Percentiles rank a stretch among this genome's conserved stretches.
Evolutionary conservation across 2,797 vertebrate species (phyloP).

Genomic region (Labroides dimidiatus): DNA sequence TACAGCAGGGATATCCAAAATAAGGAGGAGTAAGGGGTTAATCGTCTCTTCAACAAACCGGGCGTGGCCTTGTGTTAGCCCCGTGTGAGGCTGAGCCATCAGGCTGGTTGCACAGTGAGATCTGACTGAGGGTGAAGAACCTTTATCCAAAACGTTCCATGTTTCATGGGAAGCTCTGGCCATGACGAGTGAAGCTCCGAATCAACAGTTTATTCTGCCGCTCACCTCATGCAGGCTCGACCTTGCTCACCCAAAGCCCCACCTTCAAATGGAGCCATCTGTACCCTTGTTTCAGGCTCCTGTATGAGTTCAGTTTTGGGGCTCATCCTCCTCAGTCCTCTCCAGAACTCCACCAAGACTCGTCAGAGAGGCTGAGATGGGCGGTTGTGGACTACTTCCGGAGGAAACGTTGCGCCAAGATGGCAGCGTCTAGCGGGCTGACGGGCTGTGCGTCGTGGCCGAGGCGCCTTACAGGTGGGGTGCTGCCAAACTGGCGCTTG

Average conservation of each 20-base stretch:
- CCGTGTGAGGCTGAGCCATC: slow-evolving; percentile 40
- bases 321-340: slow-evolving; percentile 33
- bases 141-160: slow-evolving; percentile 50
- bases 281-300: slow-evolving; percentile 34
- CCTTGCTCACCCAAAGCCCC: slow-evolving; percentile 46
- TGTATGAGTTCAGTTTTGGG: slow-evolving; percentile 43
- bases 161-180: slow-evolving; percentile 48
- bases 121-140: slow-evolving; percentile 54
- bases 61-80: slow-evolving; percentile 46
- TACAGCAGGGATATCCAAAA: slow-evolving; percentile 42
- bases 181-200: slow-evolving; percentile 41
- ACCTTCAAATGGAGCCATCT: slow-evolving; percentile 10
- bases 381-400: slow-evolving; percentile 85
- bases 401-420: slow-evolving; percentile 96
- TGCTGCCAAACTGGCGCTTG: slow-evolving; percentile 93
- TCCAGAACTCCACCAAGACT: slow-evolving; percentile 42
- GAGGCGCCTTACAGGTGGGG: slow-evolving; percentile 93
- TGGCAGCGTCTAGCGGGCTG: slow-evolving; percentile 94
- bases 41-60: slow-evolving; percentile 59
- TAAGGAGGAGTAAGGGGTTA: slow-evolving; percentile 26
- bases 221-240: slow-evolving; percentile 36
- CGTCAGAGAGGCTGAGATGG: slow-evolving; percentile 38
- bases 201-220: slow-evolving; percentile 48
- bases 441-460: slow-evolving; percentile 97
- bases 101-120: slow-evolving; percentile 64